Evolutionary conservation across 92 coral and sea anemone species (phyloP), one percentile per base, ranked within the genome.

Genomic region (Pocillopora grandis): DNA sequence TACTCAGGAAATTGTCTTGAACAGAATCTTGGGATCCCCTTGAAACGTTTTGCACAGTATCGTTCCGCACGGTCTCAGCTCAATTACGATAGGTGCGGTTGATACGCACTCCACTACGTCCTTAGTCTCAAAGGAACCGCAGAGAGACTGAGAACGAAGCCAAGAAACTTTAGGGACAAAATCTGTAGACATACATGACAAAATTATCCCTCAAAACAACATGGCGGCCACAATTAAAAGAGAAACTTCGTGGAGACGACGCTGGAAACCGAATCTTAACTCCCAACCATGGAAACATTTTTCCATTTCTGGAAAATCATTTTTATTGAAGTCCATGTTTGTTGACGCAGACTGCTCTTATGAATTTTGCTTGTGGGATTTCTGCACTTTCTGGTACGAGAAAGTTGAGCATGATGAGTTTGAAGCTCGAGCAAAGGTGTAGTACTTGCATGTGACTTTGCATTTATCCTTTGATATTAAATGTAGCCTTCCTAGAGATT

Each of bases 281-380:
- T 87, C 93, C 18, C 93, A 94, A 77, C 90, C 98, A 18, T 95
- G 98, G 98, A 88, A 92, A 83, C 91, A 88, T 63, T 87, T 96
- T 64, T 89, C 67, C 58, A 79, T 91, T 11, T 86, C 83, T 21
- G 75, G 68, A 58, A 77, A 64, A 15, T 17, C 58, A 7, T 96
- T 80, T 71, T 78, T 92, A 76, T 86, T 94, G 12, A 96, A 96
- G 83, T 87, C 91, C n/a, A 80, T 85, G 82, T 96, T 94, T 78
- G 85, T 83, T 71, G 96, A 92, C 60, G 35, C 20, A 55, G 84
- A 84, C 70, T 85, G 90, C 66, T 92, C 93, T 35, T 93, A 96
- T 78, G 95, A 96, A 74, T 70, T 96, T 27, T 94, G 96, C 86
- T 73, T 96, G 60, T 86, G 93, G 80, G 98, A 96, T 86, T 88